phyloP scores from a whole-genome alignment of 2,797 vertebrate species.

The Mus minutoides region DNA sequence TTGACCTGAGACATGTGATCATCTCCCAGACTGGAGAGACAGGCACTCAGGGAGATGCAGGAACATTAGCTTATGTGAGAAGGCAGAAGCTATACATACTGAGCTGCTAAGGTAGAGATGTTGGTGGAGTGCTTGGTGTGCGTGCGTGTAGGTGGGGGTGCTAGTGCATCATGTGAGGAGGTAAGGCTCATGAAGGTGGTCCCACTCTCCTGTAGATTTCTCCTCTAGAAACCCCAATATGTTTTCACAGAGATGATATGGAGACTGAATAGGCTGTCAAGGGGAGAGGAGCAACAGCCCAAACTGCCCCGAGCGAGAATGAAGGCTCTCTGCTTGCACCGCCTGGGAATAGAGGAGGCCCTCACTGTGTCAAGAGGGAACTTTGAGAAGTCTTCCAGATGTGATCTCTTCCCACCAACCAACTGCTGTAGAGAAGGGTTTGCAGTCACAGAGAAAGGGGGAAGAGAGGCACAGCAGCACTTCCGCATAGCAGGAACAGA shows the following conservation, averaged over 20 bases:
- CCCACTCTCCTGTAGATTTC: neutral
- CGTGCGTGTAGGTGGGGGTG: neutral
- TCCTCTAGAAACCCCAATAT: neutral
- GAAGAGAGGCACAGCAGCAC: neutral
- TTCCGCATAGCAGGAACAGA: neutral
- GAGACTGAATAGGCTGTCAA: neutral
- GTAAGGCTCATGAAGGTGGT: neutral
- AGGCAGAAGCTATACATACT: neutral
- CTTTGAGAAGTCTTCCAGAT: neutral
- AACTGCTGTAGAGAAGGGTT: neutral
- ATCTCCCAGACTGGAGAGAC: neutral
- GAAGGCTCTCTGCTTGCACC: neutral
- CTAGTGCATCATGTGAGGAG: neutral
- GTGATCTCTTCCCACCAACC: neutral
- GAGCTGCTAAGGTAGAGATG: neutral
- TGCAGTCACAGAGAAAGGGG: neutral
- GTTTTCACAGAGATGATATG: neutral
- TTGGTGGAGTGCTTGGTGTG: neutral
- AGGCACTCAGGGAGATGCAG: neutral
- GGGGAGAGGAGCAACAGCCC: neutral
- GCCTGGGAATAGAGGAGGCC: neutral
- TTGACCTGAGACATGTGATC: neutral
- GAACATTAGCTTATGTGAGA: neutral
- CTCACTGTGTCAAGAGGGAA: neutral
- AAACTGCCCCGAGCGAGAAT: neutral